Evolutionary conservation across 2,888 invertebrate genomes (phyloP).

Genomic region (Lumbricus terrestris): DNA sequence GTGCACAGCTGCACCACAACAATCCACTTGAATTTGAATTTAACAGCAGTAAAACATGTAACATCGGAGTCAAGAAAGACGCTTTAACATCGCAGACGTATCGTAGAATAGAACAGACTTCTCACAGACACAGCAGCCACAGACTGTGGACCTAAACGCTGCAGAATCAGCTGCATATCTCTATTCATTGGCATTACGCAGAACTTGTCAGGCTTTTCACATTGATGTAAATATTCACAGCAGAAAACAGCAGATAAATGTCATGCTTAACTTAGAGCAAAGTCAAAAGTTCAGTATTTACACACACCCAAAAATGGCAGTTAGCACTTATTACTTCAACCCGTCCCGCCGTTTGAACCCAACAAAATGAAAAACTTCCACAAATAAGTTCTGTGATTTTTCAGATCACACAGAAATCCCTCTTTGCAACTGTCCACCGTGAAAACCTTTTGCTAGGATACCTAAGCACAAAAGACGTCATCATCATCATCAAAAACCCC

Average conservation of each 20-base stretch:
- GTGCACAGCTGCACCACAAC: neutral
- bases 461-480: neutral
- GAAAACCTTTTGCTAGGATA: neutral
- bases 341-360: neutral
- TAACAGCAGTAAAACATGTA: neutral
- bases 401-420: neutral
- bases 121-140: neutral
- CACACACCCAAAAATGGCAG: too few species aligned
- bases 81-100: neutral
- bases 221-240: too few species aligned
- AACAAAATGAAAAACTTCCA: neutral
- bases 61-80: neutral
- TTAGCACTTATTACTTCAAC: too few species aligned
- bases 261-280: neutral
- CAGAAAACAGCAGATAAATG: neutral
- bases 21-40: neutral
- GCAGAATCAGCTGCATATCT: neutral
- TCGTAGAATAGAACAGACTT: neutral
- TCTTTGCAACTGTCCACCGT: neutral
- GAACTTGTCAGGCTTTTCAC: neutral
- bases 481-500: neutral
- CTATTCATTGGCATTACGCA: neutral
- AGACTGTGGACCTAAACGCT: neutral
- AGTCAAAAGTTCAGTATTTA: neutral
- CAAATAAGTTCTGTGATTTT: neutral